Evolutionary conservation across 37 sponge, comb jelly and placozoan genomes (phyloP), one percentile per base, ranked within the genome.

Genomic region (Spongilla lacustris): DNA sequence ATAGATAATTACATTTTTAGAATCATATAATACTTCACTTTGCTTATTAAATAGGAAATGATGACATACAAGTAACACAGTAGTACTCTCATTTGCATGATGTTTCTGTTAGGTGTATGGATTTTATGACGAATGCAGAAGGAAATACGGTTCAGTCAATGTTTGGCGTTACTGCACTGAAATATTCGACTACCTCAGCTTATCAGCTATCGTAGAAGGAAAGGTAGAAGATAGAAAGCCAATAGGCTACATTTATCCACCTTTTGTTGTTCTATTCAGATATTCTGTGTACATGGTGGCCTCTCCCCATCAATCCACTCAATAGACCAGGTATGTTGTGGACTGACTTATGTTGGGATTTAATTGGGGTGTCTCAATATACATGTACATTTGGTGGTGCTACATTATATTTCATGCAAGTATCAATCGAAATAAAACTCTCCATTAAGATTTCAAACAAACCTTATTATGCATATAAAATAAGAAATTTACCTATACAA

Each of bases 91-190:
- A 23, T 12, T 11, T 13, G 14, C 14, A 17, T 12, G 17, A 23
- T 72, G 14, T 17, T 14, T 58, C 19, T 13, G 26, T 77, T 58
- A 98, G 94, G 99, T 99, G 9, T 97, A 99, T 87, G 99, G 99
- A 2, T 99, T 99, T 73, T 99, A 99, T 90, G 99, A 99, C 73
- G 99, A 99, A 88, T 99, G 99, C 72, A 92, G 91, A 83, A 79
- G 98, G 48, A 99, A 99, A 49, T 99, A 96, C 67, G 99, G 99
- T 28, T 95, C 98, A 27, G 97, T 99, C 71, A 99, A 97, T 78
- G 99, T 99, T 48, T 99, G 99, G 99, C 66, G 95, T 23, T 99
- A 99, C 83, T 99, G 99, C 85, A 99, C 99, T 24, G 99, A 99
- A 78, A 91, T 99, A n/a, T 99, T 99, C 78, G 99, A 99, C 85